phyloP scores from a whole-genome alignment of 1,140 invertebrate species.

The Papilio dardanus region DNA sequence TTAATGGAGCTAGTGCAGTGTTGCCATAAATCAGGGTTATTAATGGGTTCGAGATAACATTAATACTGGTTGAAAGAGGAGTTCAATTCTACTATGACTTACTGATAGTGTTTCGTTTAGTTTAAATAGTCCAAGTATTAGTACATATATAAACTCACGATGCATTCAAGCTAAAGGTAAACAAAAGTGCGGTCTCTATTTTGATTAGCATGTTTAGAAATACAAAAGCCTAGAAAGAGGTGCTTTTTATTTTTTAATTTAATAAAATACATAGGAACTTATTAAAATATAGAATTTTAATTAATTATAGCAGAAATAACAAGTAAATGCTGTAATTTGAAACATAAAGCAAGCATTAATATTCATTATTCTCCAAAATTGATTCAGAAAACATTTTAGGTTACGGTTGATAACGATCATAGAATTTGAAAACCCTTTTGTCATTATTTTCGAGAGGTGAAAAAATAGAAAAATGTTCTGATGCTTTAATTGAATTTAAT shows the following conservation, averaged over 20 bases:
- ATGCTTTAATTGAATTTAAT: slow-evolving; percentile 9
- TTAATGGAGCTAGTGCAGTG: neutral
- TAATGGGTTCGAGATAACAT: slow-evolving; percentile 10
- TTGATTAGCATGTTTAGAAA: no score
- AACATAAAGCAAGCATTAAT: neutral
- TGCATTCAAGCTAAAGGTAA: no score
- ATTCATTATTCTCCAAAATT: slow-evolving; percentile 1
- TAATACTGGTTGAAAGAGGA: slow-evolving; percentile 6
- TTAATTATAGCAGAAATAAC: neutral
- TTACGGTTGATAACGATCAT: neutral
- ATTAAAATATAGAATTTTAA: no score
- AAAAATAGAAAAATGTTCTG: neutral
- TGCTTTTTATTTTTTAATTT: no score
- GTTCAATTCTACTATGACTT: neutral
- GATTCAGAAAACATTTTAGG: neutral
- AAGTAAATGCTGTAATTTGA: neutral
- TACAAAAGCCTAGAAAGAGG: no score
- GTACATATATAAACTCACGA: no score
- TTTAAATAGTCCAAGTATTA: no score
- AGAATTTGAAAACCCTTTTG: neutral
- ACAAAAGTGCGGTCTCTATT: no score
- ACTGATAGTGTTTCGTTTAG: neutral
- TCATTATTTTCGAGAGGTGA: neutral
- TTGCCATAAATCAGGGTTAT: neutral
- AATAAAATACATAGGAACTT: no score